Conservation (phyloP, 2,888 invertebrate species). For the Drosophila subquinaria region DNA sequence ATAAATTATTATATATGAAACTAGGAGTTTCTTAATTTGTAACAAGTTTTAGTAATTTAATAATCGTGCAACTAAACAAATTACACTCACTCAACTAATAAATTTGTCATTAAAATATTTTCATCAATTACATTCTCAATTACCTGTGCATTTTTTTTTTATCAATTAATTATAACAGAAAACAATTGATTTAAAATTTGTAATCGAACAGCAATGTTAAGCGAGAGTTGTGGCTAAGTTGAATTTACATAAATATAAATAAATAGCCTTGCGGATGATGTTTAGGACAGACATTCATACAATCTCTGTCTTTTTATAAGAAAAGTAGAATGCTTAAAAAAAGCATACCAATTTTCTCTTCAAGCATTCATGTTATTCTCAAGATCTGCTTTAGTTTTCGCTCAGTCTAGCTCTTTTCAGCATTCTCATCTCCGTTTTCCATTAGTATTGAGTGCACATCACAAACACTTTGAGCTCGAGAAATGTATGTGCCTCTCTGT, state of each 20-base stretch:
- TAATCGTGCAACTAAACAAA: neutral
- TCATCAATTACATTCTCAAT: too few relatives aligned
- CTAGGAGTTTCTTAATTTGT: neutral
- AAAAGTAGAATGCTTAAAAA: neutral
- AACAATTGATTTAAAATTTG: too few relatives aligned
- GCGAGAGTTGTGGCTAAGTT: too few relatives aligned
- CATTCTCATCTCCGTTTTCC: neutral
- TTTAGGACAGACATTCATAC: too few relatives aligned
- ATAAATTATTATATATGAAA: too few relatives aligned
- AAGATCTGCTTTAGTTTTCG: neutral
- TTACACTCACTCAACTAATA: too few relatives aligned
- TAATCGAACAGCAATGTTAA: too few relatives aligned
- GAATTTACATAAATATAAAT: too few relatives aligned
- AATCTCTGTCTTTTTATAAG: neutral
- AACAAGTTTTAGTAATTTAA: neutral
- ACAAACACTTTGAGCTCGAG: constrained; percentile 5
- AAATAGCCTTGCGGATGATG: too few relatives aligned
- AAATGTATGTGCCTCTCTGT: neutral
- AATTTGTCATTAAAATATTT: too few relatives aligned
- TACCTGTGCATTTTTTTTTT: neutral
- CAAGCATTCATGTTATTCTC: neutral
- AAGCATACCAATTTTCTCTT: neutral
- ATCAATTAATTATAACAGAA: too few relatives aligned
- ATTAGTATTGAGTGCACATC: constrained; percentile 14
- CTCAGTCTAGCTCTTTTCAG: neutral